These are phyloP conservation scores for Lasioglossum oenotherae DNA, from an alignment of 2,888 invertebrate genomes.

Conservation along the genomic window DNA sequence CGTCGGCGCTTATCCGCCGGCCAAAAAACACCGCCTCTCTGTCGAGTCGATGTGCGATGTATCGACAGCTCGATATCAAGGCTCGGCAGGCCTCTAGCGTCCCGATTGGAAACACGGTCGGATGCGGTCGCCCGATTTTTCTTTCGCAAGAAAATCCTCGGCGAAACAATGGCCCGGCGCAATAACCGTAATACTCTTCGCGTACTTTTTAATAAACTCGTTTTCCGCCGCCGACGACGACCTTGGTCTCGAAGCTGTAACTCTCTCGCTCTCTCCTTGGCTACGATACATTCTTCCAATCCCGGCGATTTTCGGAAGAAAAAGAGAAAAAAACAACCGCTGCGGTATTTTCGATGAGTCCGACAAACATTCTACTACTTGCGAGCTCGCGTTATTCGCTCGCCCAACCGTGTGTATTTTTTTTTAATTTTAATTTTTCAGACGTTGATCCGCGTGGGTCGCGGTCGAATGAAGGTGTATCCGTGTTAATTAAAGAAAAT, in stretches of 20 bases:
- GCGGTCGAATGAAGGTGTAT: background rate
- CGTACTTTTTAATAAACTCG: background rate
- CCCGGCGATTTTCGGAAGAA: background rate
- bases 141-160: background rate
- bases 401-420: background rate
- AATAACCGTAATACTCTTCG: background rate
- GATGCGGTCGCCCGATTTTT: conserved; percentile 1
- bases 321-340: background rate
- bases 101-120: background rate
- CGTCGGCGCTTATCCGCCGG: conserved; percentile 12
- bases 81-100: background rate
- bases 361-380: background rate
- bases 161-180: background rate
- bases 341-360: background rate
- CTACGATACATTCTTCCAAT: background rate
- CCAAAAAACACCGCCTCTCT: conserved; percentile 39
- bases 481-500: background rate
- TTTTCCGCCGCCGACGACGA: background rate
- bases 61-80: conserved; percentile 18
- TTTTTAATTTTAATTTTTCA: background rate
- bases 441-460: background rate
- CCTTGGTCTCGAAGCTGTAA: background rate
- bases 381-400: background rate
- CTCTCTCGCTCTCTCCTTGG: background rate
- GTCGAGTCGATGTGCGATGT: conserved; percentile 14